These are phyloP conservation scores for Chanos chanos DNA, from an alignment of 2,797 vertebrate species.

Conservation along the genomic window DNA sequence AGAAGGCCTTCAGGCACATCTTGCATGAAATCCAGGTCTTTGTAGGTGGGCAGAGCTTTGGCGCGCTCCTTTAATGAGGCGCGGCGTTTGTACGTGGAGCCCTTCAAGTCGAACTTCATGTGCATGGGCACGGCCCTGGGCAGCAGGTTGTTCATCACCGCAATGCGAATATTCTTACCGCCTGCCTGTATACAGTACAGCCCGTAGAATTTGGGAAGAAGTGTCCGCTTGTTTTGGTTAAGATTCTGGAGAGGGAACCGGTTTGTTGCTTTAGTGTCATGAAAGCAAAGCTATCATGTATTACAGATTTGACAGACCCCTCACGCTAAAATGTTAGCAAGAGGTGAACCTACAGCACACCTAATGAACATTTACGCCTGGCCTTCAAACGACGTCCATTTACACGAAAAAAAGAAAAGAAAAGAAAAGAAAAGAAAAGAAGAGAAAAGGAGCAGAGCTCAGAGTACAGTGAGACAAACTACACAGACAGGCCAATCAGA, in stretches of 20 bases:
- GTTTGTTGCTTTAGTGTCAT: no score
- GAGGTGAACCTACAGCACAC: no score
- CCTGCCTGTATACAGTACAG: slow-evolving; percentile 90
- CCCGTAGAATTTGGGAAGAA: slow-evolving; percentile 93
- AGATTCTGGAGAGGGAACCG: slow-evolving; percentile 73
- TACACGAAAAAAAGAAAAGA: no score
- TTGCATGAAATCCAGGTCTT: slow-evolving; percentile 92
- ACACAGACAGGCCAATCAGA: background rate
- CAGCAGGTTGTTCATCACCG: slow-evolving; percentile 95
- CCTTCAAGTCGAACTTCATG: slow-evolving; percentile 91
- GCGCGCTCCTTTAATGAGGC: slow-evolving; percentile 85
- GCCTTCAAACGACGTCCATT: no score
- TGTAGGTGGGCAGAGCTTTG: slow-evolving; percentile 82
- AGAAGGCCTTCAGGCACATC: slow-evolving; percentile 79
- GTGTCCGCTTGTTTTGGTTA: slow-evolving; percentile 92
- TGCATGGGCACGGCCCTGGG: slow-evolving; percentile 87
- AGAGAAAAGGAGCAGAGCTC: no score
- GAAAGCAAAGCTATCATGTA: no score
- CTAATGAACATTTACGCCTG: no score
- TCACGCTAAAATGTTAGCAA: no score
- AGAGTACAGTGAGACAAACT: no score
- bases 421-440: no score
- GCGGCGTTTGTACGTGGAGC: slow-evolving; percentile 89
- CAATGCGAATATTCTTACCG: slow-evolving; percentile 93
- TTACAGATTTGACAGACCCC: no score